Conservation (phyloP, 2,888 invertebrate genomes). For the Prenolepis imparis region DNA sequence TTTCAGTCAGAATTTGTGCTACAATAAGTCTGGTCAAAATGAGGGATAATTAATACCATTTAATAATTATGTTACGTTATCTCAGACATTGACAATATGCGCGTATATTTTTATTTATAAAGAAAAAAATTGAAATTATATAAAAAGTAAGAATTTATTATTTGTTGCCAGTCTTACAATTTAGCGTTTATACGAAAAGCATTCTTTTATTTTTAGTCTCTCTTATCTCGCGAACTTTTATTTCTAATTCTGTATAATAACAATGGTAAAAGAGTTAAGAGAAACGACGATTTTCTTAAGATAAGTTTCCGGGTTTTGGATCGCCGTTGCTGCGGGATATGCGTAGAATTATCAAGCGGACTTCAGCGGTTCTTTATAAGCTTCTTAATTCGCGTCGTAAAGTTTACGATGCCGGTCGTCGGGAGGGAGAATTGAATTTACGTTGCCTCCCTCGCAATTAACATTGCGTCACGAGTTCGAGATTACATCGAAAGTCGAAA, state of each 20-base stretch:
- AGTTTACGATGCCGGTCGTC: conserved; percentile 62
- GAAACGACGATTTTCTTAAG: neutral
- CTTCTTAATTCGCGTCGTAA: conserved; percentile 73
- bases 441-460: conserved; percentile 71
- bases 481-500: conserved; percentile 57
- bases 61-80: neutral
- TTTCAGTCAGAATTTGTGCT: conserved; percentile 7
- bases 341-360: conserved; percentile 44
- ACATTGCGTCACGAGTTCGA: conserved; percentile 58
- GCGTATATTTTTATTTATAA: neutral
- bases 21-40: neutral
- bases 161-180: neutral
- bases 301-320: conserved; percentile 44
- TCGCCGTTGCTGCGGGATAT: conserved; percentile 40
- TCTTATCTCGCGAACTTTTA: neutral
- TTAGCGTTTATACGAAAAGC: neutral
- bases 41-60: neutral
- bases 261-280: neutral
- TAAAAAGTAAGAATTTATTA: neutral
- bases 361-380: conserved; percentile 67
- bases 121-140: neutral
- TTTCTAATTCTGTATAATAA: neutral
- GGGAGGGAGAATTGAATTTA: conserved; percentile 67
- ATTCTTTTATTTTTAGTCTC: neutral
- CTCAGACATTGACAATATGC: neutral